Percentiles rank a stretch among this genome's conserved stretches.
phyloP scores from a whole-genome alignment of 2,113 vertebrate species.

The Lepidothrix coronata region DNA sequence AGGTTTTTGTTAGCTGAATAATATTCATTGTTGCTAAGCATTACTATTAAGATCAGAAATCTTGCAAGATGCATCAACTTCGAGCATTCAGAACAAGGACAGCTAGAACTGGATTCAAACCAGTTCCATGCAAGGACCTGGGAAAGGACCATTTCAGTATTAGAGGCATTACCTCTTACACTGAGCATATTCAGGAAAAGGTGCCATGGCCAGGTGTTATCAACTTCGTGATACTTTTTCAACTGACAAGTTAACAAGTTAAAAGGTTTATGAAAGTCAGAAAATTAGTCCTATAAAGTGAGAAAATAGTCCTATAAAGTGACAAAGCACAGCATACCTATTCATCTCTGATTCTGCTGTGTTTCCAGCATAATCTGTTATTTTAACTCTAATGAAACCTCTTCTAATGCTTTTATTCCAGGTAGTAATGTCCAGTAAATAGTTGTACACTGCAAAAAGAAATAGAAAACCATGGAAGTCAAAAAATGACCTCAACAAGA shows the following conservation, averaged over 20 bases:
- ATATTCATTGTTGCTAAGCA: not conserved
- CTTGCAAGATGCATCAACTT: not conserved
- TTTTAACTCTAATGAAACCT: slow-evolving; percentile 81
- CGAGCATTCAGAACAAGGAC: not conserved
- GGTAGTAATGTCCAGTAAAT: slow-evolving; percentile 79
- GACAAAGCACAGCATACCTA: slow-evolving; percentile 71
- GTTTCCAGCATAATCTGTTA: slow-evolving; percentile 60
- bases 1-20: not conserved
- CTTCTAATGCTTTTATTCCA: slow-evolving; percentile 79
- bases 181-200: not conserved
- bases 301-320: not conserved
- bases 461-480: not conserved
- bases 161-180: not conserved
- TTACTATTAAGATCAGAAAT: not conserved
- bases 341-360: slow-evolving; percentile 74
- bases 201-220: not conserved
- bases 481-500: not conserved
- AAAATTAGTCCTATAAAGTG: not conserved
- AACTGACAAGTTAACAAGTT: not conserved
- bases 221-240: not conserved
- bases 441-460: slow-evolving; percentile 74
- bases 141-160: not conserved
- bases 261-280: not conserved
- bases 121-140: not conserved
- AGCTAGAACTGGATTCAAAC: not conserved